These are phyloP conservation scores for Contarinia nasturtii DNA, from an alignment of 1,140 invertebrate species.

Conservation along the genomic window DNA sequence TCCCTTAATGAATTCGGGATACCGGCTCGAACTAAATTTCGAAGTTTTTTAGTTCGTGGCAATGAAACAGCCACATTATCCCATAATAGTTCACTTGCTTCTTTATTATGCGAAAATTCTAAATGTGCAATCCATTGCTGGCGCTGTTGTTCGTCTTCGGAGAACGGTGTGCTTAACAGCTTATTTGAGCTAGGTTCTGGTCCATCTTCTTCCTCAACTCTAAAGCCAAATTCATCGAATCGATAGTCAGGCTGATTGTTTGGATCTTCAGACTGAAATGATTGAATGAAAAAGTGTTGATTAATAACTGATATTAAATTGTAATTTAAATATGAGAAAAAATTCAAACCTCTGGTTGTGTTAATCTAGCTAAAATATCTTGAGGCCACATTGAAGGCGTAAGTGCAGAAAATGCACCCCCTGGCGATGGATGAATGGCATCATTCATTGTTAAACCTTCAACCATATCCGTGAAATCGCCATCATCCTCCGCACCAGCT, in stretches of 20 bases:
- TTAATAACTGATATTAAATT: too few relatives aligned
- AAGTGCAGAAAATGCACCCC: conserved; percentile 71
- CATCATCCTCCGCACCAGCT: conserved; percentile 64
- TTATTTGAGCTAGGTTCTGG: conserved; percentile 83
- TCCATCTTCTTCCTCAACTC: conserved; percentile 87
- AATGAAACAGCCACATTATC: conserved; percentile 67
- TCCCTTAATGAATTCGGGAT: conserved; percentile 91
- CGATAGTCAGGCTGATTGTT: conserved; percentile 37
- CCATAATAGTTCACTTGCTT: conserved; percentile 75
- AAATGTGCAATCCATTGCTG: conserved; percentile 85
- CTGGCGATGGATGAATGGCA: conserved; percentile 46
- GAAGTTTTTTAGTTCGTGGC: conserved; percentile 74
- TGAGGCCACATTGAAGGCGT: conserved; percentile 95
- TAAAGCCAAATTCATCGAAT: conserved; percentile 98
- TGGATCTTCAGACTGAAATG: conserved; percentile 17
- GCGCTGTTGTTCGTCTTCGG: conserved; percentile 79
- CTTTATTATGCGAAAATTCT: conserved; percentile 90
- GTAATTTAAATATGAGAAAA: not conserved
- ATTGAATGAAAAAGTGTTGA: not conserved
- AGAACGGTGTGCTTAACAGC: conserved; percentile 62
- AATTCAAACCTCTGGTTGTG: conserved; percentile 37
- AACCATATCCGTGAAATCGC: conserved; percentile 31
- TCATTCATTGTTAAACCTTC: conserved; percentile 40
- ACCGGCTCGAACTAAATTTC: conserved; percentile 72
- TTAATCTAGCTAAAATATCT: conserved; percentile 68